Percentiles rank a stretch among this genome's conserved stretches.
Evolutionary conservation across 2,797 vertebrate species (phyloP).

Genomic region (Cyprinodon diabolis): DNA sequence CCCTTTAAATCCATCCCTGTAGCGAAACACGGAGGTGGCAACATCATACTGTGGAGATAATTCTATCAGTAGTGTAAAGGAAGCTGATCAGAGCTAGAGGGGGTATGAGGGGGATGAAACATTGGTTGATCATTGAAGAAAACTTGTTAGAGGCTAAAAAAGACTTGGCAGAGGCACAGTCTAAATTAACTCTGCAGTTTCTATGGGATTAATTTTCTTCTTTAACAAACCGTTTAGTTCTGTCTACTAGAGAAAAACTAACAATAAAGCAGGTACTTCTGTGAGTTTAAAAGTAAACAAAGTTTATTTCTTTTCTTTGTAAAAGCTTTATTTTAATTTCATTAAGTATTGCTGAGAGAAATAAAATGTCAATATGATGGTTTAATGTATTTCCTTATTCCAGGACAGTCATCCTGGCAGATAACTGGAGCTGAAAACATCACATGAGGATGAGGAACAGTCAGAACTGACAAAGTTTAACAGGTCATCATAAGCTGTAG

Average conservation of each 20-base stretch:
- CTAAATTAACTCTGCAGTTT: no score
- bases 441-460: not conserved
- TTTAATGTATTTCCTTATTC: not conserved
- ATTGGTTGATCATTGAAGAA: not conserved
- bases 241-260: no score
- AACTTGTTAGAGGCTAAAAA: no score
- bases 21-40: no score
- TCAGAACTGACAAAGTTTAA: not conserved
- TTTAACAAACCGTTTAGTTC: no score
- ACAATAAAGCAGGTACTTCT: no score
- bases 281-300: not conserved
- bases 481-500: not conserved
- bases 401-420: not conserved
- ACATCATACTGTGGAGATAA: no score
- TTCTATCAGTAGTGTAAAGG: no score
- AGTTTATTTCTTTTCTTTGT: not conserved
- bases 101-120: not conserved
- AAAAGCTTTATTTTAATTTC: not conserved
- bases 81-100: no score
- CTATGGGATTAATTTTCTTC: no score
- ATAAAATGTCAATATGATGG: not conserved
- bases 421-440: not conserved
- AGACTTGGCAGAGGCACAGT: no score
- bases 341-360: not conserved
- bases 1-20: no score